Percentiles rank a stretch among this genome's conserved stretches.
Evolutionary conservation across 2,797 vertebrate genomes (phyloP).

Genomic region (Lepilemur septentrionalis): DNA sequence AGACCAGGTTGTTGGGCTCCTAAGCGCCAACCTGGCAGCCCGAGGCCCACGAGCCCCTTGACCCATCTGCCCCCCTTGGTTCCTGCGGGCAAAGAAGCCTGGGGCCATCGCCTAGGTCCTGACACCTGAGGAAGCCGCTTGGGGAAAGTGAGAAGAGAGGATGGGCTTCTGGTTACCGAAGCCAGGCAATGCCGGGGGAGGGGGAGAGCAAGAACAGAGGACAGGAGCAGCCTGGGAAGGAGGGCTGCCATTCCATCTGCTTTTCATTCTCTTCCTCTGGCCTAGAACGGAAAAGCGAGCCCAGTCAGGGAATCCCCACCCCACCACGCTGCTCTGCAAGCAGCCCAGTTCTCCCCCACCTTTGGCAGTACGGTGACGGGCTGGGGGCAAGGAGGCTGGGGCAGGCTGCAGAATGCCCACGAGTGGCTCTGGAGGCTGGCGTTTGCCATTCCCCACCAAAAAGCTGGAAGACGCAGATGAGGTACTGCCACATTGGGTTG

Average conservation of each 20-base stretch:
- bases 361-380: neutral
- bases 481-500: neutral
- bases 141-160: slow-evolving; percentile 7
- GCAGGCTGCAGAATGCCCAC: neutral
- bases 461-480: neutral
- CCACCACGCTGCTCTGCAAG: fast-evolving
- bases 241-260: neutral
- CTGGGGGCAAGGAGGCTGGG: neutral
- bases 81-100: neutral
- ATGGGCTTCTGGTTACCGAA: slow-evolving; percentile 41
- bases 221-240: neutral
- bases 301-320: neutral
- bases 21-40: neutral
- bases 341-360: neutral
- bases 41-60: neutral
- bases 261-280: neutral
- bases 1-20: neutral
- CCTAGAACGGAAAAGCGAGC: neutral
- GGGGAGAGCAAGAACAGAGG: neutral
- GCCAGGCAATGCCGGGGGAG: neutral
- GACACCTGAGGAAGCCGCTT: slow-evolving; percentile 40
- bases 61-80: neutral
- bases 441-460: neutral
- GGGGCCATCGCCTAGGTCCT: neutral
- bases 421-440: neutral